Conservation (phyloP, 2,113 vertebrate genomes). For the Ictidomys tridecemlineatus region DNA sequence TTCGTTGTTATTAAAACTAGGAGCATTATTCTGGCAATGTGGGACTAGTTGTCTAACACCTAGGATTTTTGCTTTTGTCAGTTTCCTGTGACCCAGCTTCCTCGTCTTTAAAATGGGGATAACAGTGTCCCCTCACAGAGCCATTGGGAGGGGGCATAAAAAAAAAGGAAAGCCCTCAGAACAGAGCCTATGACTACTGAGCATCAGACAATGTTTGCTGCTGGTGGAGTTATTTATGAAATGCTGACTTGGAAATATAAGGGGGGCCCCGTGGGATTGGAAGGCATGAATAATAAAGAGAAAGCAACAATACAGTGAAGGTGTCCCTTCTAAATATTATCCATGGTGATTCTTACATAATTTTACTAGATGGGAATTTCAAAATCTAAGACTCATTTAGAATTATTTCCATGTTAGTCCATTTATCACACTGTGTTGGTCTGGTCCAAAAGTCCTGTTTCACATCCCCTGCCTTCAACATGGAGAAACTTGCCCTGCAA, state of each 20-base stretch:
- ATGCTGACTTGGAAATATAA: not conserved
- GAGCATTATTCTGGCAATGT: not conserved
- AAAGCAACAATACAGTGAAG: not conserved
- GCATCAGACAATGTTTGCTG: not conserved
- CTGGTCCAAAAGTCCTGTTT: not conserved
- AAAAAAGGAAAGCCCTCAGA: not conserved
- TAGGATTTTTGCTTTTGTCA: not conserved
- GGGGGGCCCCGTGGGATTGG: not conserved
- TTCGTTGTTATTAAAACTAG: not conserved
- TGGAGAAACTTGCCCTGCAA: not conserved
- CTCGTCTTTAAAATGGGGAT: not conserved
- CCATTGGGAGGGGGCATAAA: not conserved
- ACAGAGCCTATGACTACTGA: not conserved
- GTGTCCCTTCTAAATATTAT: not conserved
- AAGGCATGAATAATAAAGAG: not conserved
- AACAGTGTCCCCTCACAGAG: not conserved
- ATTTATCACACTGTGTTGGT: not conserved
- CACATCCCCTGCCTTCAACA: not conserved
- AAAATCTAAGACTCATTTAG: slow-evolving; percentile 1
- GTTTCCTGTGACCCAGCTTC: not conserved
- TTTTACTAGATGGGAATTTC: not conserved
- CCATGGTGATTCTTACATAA: not conserved
- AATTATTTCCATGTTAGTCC: not conserved
- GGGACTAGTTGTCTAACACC: not conserved
- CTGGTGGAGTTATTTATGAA: not conserved